Conservation (phyloP, 2,113 vertebrate species). For the Cacatua alba region DNA sequence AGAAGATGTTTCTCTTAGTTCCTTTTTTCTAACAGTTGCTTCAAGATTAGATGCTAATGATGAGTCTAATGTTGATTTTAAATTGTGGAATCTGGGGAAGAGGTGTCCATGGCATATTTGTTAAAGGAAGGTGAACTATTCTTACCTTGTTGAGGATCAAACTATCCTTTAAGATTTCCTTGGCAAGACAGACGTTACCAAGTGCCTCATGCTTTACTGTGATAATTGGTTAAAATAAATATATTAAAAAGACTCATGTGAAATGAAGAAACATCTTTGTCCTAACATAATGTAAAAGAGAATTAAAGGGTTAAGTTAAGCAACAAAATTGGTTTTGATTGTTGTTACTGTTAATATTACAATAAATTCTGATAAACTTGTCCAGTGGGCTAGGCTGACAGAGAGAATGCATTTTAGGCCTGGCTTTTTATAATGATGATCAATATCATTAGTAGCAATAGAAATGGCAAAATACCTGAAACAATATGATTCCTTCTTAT, state of each 20-base stretch:
- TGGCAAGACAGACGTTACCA: rapidly evolving
- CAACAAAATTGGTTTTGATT: neutral
- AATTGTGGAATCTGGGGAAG: neutral
- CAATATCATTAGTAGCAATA: neutral
- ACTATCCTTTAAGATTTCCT: neutral
- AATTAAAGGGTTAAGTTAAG: neutral
- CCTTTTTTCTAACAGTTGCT: neutral
- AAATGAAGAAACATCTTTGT: neutral
- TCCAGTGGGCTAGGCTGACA: neutral
- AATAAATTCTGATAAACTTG: neutral
- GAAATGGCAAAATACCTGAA: neutral
- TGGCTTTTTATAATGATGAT: neutral
- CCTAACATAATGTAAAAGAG: rapidly evolving
- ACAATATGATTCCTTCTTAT: neutral
- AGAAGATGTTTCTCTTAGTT: neutral
- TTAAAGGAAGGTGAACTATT: neutral
- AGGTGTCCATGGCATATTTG: rapidly evolving
- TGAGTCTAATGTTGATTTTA: neutral
- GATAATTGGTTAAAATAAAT: neutral
- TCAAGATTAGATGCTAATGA: neutral
- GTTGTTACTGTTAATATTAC: neutral
- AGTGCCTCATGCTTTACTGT: neutral
- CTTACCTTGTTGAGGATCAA: neutral
- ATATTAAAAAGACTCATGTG: rapidly evolving
- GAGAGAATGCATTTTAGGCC: neutral